These are phyloP conservation scores for Physeter macrocephalus DNA, from an alignment of 2,113 vertebrate species.

Conservation along the genomic window DNA sequence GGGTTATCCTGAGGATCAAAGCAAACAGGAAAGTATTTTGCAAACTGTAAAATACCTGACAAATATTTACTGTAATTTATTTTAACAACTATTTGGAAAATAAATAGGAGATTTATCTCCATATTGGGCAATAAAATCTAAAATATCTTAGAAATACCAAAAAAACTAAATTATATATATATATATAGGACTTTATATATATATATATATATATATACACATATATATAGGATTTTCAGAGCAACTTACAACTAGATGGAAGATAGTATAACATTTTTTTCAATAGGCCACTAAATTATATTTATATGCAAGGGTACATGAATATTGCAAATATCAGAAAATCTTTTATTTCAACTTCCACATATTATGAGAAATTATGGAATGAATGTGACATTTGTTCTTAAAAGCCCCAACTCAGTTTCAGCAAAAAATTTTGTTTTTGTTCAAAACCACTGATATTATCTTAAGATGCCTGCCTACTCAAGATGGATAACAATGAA, in stretches of 20 bases:
- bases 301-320: neutral
- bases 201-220: neutral
- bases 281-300: neutral
- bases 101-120: neutral
- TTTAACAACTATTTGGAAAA: neutral
- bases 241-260: neutral
- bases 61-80: neutral
- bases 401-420: neutral
- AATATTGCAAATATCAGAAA: neutral
- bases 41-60: neutral
- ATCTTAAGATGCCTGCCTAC: neutral
- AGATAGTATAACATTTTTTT: neutral
- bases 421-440: neutral
- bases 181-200: neutral
- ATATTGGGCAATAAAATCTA: neutral
- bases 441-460: neutral
- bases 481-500: neutral
- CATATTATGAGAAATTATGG: neutral
- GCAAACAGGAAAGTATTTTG: constrained; percentile 1
- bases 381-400: neutral
- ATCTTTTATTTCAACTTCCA: neutral
- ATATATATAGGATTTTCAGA: neutral
- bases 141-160: neutral
- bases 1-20: neutral
- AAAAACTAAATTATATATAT: neutral